phyloP scores from a whole-genome alignment of 2,797 vertebrate genomes.

The Micromesistius poutassou region DNA sequence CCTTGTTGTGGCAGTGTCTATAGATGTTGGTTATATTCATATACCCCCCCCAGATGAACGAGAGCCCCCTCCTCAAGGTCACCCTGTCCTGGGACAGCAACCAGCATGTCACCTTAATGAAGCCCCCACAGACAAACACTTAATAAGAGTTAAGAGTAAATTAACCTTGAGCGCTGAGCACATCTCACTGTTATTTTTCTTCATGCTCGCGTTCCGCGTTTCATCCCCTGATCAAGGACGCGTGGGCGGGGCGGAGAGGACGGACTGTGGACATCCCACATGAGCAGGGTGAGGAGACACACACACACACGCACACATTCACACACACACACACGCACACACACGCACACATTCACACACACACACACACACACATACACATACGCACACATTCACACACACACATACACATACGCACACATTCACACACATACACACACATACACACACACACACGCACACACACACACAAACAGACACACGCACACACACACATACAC shows the following conservation, averaged over 20 bases:
- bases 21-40: conserved; percentile 63
- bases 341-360: no score
- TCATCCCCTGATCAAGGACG: conserved; percentile 69
- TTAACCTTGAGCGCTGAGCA: conserved; percentile 79
- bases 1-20: neutral
- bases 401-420: no score
- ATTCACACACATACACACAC: no score
- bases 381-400: no score
- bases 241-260: conserved; percentile 61
- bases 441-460: neutral
- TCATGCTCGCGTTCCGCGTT: neutral
- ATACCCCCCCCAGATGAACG: conserved; percentile 51
- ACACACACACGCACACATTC: neutral
- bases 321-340: no score
- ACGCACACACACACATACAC: neutral
- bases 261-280: conserved; percentile 56
- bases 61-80: conserved; percentile 66
- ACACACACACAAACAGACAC: no score
- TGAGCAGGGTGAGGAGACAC: conserved; percentile 14
- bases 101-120: conserved; percentile 76
- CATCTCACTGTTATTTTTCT: conserved; percentile 34
- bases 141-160: conserved; percentile 82
- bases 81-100: conserved; percentile 65
- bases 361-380: no score
- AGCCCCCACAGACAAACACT: conserved; percentile 76